Evolutionary conservation across 2,113 vertebrate species (phyloP).

Genomic region (Gila orcuttii): DNA sequence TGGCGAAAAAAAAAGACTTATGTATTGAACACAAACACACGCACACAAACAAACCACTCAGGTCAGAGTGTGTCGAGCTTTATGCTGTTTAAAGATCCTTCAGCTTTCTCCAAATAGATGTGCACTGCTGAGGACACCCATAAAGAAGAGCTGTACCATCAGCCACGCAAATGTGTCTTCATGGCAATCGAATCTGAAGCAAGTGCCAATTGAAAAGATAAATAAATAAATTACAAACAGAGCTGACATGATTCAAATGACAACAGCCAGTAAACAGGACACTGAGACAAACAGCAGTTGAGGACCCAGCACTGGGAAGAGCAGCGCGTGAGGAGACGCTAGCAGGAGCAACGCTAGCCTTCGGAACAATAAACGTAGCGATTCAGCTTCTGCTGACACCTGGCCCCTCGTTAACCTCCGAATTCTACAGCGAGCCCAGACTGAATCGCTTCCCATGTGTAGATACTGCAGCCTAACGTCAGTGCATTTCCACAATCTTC

Average conservation of each 20-base stretch:
- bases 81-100: slow-evolving; percentile 55
- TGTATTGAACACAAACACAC: slow-evolving; percentile 51
- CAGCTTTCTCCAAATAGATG: slow-evolving; percentile 49
- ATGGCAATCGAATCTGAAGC: slow-evolving; percentile 58
- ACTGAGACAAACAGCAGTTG: slow-evolving; percentile 61
- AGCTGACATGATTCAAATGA: slow-evolving; percentile 51
- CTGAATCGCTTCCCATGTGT: slow-evolving; percentile 26
- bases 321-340: slow-evolving; percentile 52
- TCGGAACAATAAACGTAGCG: slow-evolving; percentile 45
- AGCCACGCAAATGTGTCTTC: slow-evolving; percentile 56
- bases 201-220: slow-evolving; percentile 66
- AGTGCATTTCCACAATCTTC: slow-evolving; percentile 79
- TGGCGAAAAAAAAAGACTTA: slow-evolving; percentile 59
- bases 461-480: slow-evolving; percentile 67
- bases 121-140: slow-evolving; percentile 66
- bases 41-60: slow-evolving; percentile 40
- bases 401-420: slow-evolving; percentile 42
- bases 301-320: slow-evolving; percentile 53
- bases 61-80: slow-evolving; percentile 50
- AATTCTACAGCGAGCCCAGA: slow-evolving; percentile 5
- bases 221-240: slow-evolving; percentile 62
- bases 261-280: slow-evolving; percentile 58
- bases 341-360: slow-evolving; percentile 50
- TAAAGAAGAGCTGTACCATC: slow-evolving; percentile 56
- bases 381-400: slow-evolving; percentile 44